These are phyloP conservation scores for Hymenochirus boettgeri DNA, from an alignment of 2,113 vertebrate genomes.

Conservation along the genomic window DNA sequence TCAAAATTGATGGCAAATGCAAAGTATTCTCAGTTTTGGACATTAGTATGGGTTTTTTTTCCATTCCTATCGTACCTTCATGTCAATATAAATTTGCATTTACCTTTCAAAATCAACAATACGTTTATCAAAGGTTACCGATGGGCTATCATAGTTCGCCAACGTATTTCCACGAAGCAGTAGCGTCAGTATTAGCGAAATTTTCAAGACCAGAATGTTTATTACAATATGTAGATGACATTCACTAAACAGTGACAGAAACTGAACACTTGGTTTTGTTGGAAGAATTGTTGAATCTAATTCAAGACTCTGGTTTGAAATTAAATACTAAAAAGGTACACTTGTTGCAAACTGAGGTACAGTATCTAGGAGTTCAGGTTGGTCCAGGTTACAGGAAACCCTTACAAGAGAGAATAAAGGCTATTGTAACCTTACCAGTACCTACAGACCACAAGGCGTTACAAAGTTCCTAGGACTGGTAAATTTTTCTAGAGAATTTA, in stretches of 20 bases:
- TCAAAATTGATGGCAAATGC: background rate
- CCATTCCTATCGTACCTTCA: background rate
- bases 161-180: background rate
- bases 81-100: slow-evolving; percentile 13
- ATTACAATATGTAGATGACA: slow-evolving; percentile 4
- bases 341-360: background rate
- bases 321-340: background rate
- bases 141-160: background rate
- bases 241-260: background rate
- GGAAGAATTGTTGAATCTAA: background rate
- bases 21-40: background rate
- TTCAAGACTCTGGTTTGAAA: background rate
- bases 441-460: too few relatives aligned
- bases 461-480: background rate
- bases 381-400: too few relatives aligned
- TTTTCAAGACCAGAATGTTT: background rate
- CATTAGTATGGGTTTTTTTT: background rate
- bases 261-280: background rate
- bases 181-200: background rate
- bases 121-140: background rate
- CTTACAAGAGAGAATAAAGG: too few relatives aligned
- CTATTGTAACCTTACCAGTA: too few relatives aligned
- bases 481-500: slow-evolving; percentile 1
- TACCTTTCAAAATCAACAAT: slow-evolving; percentile 4
- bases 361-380: background rate